Evolutionary conservation across 1,140 invertebrate species (phyloP).

Genomic region (Copidosoma floridanum): DNA sequence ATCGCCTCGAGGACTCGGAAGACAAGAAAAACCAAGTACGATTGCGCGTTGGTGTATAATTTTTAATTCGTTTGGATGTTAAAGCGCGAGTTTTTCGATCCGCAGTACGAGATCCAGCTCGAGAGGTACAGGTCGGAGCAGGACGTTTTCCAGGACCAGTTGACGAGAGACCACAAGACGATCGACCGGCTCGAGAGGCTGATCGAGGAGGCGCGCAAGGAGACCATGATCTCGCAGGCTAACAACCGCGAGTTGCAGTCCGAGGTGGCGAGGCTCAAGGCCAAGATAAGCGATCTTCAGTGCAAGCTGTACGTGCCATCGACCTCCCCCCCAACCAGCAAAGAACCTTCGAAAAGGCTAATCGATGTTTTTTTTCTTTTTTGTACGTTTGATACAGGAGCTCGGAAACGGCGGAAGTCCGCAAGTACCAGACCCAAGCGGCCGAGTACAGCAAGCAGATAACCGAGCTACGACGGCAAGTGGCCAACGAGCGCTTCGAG

Average conservation of each 20-base stretch:
- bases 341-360: background rate
- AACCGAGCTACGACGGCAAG: slow-evolving; percentile 56
- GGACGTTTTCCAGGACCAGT: slow-evolving; percentile 49
- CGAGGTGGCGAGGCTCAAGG: slow-evolving; percentile 54
- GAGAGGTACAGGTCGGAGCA: slow-evolving; percentile 46
- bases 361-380: background rate
- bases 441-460: slow-evolving; percentile 59
- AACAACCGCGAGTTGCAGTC: slow-evolving; percentile 56
- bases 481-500: slow-evolving; percentile 60
- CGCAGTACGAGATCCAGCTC: slow-evolving; percentile 51
- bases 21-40: slow-evolving; percentile 46
- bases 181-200: slow-evolving; percentile 56
- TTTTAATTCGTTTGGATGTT: no score
- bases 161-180: slow-evolving; percentile 52
- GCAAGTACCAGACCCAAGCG: slow-evolving; percentile 58
- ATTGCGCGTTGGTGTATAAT: background rate
- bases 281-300: slow-evolving; percentile 53
- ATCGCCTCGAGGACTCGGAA: slow-evolving; percentile 49
- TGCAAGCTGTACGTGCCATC: slow-evolving; percentile 56
- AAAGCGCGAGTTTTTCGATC: no score
- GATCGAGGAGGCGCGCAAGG: slow-evolving; percentile 55
- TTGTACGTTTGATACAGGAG: slow-evolving; percentile 38
- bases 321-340: background rate
- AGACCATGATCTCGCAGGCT: slow-evolving; percentile 55
- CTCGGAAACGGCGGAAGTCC: slow-evolving; percentile 54